Evolutionary conservation across 2,888 invertebrate species (phyloP).

Genomic region (Pterostichus niger): DNA sequence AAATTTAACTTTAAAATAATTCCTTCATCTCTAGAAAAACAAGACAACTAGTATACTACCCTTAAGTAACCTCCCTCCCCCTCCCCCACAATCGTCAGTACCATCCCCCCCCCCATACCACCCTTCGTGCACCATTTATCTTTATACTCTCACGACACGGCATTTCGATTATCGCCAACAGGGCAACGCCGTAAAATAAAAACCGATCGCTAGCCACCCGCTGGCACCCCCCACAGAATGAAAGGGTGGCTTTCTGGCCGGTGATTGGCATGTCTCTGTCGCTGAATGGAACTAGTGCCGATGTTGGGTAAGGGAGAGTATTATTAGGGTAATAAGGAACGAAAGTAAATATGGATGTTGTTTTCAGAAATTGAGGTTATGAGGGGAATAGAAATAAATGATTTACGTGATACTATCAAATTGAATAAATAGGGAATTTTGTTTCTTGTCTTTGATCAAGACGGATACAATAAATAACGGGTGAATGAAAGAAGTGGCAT

Average conservation of each 20-base stretch:
- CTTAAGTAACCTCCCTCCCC: too few species aligned
- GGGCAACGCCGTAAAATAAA: conserved; percentile 73
- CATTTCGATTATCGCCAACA: conserved; percentile 76
- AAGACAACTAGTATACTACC: too few species aligned
- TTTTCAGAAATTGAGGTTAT: background rate
- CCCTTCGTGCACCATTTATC: conserved; percentile 73
- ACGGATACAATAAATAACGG: too few species aligned
- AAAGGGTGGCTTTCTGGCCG: background rate
- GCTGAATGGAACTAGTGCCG: background rate
- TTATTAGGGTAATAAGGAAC: conserved; percentile 31
- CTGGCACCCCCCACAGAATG: conserved; percentile 3
- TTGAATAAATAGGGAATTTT: too few species aligned
- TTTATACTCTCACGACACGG: conserved; percentile 75
- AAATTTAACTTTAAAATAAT: too few species aligned
- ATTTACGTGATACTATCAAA: background rate
- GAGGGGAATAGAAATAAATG: background rate
- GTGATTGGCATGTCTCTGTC: conserved; percentile 27
- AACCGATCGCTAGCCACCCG: conserved; percentile 57
- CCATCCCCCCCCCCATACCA: background rate
- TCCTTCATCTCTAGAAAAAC: too few species aligned
- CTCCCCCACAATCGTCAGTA: background rate
- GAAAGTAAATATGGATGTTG: conserved; percentile 7
- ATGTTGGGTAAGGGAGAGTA: background rate
- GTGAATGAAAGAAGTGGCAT: too few species aligned
- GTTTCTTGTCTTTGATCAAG: too few species aligned